phyloP scores from a whole-genome alignment of 1,140 invertebrate genomes.

The Solen grandis region DNA sequence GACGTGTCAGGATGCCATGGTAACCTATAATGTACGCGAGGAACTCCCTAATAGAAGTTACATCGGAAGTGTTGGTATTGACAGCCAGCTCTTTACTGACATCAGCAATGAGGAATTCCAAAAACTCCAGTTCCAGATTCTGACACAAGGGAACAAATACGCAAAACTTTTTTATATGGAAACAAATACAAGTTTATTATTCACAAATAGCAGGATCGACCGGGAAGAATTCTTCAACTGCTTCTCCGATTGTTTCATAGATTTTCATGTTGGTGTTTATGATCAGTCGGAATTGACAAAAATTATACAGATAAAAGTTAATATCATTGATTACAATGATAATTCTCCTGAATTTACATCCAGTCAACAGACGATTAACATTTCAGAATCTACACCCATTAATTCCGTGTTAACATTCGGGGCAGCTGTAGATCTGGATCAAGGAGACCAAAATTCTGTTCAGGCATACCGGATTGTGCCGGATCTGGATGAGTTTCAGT shows the following conservation, averaged over 20 bases:
- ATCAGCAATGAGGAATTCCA: conserved; percentile 36
- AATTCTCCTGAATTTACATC: conserved; percentile 69
- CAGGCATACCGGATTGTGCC: conserved; percentile 60
- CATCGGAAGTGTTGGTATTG: conserved; percentile 62
- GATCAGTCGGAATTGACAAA: conserved; percentile 33
- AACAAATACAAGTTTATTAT: conserved; percentile 93
- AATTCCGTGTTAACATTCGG: conserved; percentile 58
- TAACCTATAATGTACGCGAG: conserved; percentile 56
- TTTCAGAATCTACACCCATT: conserved; percentile 61
- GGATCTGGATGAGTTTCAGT: conserved; percentile 41
- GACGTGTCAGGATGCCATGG: conserved; percentile 35
- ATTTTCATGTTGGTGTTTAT: conserved; percentile 59
- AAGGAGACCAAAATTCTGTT: conserved; percentile 57
- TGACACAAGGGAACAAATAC: conserved; percentile 42
- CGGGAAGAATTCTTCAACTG: conserved; percentile 58
- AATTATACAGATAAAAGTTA: conserved; percentile 68
- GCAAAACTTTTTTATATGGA: conserved; percentile 88
- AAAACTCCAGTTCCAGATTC: conserved; percentile 50
- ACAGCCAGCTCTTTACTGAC: conserved; percentile 36
- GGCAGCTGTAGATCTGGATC: conserved; percentile 70
- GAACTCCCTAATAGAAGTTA: conserved; percentile 26
- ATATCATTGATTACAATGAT: conserved; percentile 72
- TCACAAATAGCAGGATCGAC: conserved; percentile 75
- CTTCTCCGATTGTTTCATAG: conserved; percentile 41
- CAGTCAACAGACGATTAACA: conserved; percentile 20